These are phyloP conservation scores for Rotaria sp. DNA, from an alignment of 2,888 invertebrate species.

Conservation along the genomic window DNA sequence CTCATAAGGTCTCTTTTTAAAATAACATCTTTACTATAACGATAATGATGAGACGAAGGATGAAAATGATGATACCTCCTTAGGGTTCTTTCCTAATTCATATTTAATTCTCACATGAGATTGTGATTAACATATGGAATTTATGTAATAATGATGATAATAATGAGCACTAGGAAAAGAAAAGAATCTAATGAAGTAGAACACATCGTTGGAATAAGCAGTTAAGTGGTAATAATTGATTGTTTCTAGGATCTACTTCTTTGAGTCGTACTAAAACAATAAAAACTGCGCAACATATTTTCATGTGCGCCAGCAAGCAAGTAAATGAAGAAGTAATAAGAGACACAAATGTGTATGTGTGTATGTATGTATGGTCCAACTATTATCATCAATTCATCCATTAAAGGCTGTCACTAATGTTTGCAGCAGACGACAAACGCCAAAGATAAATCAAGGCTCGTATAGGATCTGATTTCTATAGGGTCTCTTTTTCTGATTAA, in stretches of 20 bases:
- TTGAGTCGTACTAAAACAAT: neutral
- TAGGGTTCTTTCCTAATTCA: neutral
- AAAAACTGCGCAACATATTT: neutral
- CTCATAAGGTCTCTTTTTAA: neutral
- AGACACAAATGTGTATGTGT: neutral
- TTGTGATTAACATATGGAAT: neutral
- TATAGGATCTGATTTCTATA: neutral
- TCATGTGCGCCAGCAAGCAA: neutral
- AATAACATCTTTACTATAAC: neutral
- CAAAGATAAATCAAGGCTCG: neutral
- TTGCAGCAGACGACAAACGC: neutral
- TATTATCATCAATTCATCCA: neutral
- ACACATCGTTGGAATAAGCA: neutral
- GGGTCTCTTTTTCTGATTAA: neutral
- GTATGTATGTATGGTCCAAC: neutral
- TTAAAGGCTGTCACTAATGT: neutral
- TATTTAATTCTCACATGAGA: conserved; percentile 7
- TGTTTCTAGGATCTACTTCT: neutral
- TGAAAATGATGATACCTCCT: neutral
- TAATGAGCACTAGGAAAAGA: neutral
- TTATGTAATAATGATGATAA: neutral
- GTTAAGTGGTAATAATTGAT: neutral
- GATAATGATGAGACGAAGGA: neutral
- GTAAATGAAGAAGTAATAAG: neutral
- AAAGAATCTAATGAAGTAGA: conserved; percentile 10